Percentiles rank a stretch among this genome's conserved stretches.
These are phyloP conservation scores for Nematostella vectensis DNA, from an alignment of 92 coral and sea anemone genomes.

Conservation along the genomic window DNA sequence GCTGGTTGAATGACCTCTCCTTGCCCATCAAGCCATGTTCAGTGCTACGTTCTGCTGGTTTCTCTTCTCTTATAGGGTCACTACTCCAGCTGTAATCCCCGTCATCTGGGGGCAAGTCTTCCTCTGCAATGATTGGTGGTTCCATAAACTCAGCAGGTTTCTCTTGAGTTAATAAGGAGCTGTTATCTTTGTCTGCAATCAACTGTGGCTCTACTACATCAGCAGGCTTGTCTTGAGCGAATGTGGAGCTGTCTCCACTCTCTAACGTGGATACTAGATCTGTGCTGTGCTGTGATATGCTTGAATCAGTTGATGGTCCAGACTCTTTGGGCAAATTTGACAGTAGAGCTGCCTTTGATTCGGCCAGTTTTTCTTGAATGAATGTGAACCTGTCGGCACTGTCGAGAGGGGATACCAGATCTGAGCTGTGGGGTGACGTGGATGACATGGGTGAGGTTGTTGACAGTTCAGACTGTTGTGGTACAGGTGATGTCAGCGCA, in stretches of 20 bases:
- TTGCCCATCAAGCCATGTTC: background rate
- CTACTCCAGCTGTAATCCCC: slow-evolving; percentile 32
- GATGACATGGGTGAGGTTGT: too few species aligned
- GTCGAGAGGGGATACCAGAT: background rate
- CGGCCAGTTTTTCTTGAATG: too few species aligned
- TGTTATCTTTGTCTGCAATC: too few species aligned
- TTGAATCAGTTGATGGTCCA: background rate
- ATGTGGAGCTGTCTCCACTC: too few species aligned
- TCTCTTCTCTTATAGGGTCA: slow-evolving; percentile 19
- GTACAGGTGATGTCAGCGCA: background rate
- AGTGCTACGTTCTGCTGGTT: slow-evolving; percentile 3
- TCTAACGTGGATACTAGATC: too few species aligned
- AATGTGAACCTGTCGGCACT: background rate
- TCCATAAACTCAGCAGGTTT: background rate
- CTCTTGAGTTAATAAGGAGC: too few species aligned
- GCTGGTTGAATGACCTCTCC: background rate
- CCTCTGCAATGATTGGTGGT: background rate
- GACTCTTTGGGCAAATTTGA: too few species aligned
- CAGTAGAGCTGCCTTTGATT: too few species aligned
- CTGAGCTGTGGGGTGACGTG: background rate
- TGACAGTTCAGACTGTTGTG: background rate
- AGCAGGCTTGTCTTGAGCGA: too few species aligned
- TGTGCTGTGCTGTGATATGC: too few species aligned
- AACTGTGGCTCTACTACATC: too few species aligned
- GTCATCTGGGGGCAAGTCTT: slow-evolving; percentile 2